Evolutionary conservation across 1,140 invertebrate species (phyloP).

Genomic region (Drosophila navojoa): DNA sequence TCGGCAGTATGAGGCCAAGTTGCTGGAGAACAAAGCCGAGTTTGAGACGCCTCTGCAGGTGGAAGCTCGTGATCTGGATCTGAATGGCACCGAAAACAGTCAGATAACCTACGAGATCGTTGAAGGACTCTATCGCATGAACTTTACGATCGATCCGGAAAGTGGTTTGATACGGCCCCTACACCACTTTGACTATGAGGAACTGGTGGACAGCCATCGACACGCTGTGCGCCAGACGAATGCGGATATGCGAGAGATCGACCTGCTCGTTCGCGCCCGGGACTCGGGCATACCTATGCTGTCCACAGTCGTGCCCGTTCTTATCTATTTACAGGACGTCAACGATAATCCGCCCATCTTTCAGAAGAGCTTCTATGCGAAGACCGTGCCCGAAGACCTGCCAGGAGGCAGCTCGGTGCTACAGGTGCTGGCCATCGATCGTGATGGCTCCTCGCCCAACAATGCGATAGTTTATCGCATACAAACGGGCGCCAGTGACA

Average conservation of each 20-base stretch:
- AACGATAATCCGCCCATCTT: constrained; percentile 95
- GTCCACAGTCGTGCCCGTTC: constrained; percentile 89
- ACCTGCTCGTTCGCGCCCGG: constrained; percentile 90
- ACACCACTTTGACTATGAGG: constrained; percentile 92
- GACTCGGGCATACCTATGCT: constrained; percentile 92
- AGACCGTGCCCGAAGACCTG: constrained; percentile 92
- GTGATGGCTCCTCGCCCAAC: constrained; percentile 93
- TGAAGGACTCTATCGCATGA: constrained; percentile 88
- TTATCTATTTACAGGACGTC: constrained; percentile 93
- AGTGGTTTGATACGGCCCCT: constrained; percentile 89
- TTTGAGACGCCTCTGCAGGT: constrained; percentile 91
- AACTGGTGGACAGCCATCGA: constrained; percentile 80
- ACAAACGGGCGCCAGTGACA: constrained; percentile 93
- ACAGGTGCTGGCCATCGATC: constrained; percentile 92
- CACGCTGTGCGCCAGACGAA: constrained; percentile 71
- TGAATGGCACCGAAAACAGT: constrained; percentile 94
- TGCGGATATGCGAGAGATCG: constrained; percentile 87
- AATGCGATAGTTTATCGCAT: constrained; percentile 95
- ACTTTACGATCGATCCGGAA: constrained; percentile 92
- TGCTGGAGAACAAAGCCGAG: constrained; percentile 91
- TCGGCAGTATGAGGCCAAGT: constrained; percentile 91
- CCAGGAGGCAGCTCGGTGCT: constrained; percentile 91
- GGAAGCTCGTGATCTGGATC: constrained; percentile 93
- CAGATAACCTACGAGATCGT: constrained; percentile 93
- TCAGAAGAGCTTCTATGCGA: constrained; percentile 89